A percentile compares a stretch with the other conserved stretches of the same genome.
Conservation (phyloP, 53 echinoderm and acorn worm genomes). For the Stichopus horrens region DNA sequence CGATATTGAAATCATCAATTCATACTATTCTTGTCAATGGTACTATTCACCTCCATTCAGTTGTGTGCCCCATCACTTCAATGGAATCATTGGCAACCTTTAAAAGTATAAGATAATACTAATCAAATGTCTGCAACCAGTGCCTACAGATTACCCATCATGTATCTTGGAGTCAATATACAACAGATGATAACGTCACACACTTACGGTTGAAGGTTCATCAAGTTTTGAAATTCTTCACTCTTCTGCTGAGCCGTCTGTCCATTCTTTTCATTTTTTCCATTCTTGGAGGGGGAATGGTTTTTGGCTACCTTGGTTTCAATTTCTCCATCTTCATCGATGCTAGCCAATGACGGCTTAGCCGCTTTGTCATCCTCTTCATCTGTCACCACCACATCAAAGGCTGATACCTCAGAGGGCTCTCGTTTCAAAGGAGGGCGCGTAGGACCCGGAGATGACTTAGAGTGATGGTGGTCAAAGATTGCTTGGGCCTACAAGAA, state of each 20-base stretch:
- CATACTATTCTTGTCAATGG: too few species aligned
- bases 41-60: too few species aligned
- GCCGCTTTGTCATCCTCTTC: not conserved
- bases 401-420: conserved; percentile 6
- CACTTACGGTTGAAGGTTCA: conserved; percentile 77
- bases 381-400: not conserved
- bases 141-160: not conserved
- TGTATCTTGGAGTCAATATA: too few species aligned
- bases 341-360: conserved; percentile 41
- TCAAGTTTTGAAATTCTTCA: conserved; percentile 56
- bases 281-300: not conserved
- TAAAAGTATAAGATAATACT: too few species aligned
- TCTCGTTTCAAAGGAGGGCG: not conserved
- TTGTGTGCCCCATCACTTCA: too few species aligned
- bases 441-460: not conserved
- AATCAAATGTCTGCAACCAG: too few species aligned
- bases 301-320: not conserved
- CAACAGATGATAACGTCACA: too few species aligned
- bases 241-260: conserved; percentile 32
- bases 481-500: conserved; percentile 73
- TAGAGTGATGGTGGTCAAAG: conserved; percentile 69
- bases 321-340: conserved; percentile 33
- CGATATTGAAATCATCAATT: too few species aligned
- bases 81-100: too few species aligned
- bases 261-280: conserved; percentile 37